Percentiles rank a stretch among this genome's conserved stretches.
phyloP scores from a whole-genome alignment of 2,888 invertebrate species.

The Drosophila meridionalis region DNA sequence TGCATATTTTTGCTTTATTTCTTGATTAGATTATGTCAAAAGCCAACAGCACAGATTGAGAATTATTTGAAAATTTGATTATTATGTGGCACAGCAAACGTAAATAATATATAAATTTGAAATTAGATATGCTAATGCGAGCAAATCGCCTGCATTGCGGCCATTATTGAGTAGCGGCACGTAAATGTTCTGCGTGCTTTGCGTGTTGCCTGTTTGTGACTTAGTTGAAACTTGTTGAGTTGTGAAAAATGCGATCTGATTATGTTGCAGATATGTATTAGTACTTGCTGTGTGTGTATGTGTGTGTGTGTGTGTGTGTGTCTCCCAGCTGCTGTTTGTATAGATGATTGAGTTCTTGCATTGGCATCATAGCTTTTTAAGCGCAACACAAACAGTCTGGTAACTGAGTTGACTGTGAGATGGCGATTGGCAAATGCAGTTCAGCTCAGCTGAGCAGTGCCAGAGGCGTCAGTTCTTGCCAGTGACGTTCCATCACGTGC shows the following conservation, averaged over 20 bases:
- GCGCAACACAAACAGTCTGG: constrained; percentile 27
- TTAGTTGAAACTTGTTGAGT: constrained; percentile 22
- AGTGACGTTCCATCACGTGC: constrained; percentile 56
- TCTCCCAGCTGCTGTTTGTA: constrained; percentile 36
- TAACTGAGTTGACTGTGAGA: constrained; percentile 8
- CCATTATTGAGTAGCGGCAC: constrained; percentile 4
- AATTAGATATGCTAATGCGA: constrained; percentile 28
- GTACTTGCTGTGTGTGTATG: background rate
- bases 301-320: background rate
- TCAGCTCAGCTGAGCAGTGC: constrained; percentile 8
- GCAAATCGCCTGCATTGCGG: constrained; percentile 4
- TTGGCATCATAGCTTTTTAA: constrained; percentile 40
- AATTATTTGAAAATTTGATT: constrained; percentile 9
- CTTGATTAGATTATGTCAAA: constrained; percentile 8
- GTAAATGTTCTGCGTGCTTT: constrained; percentile 1
- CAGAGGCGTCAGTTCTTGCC: constrained; percentile 15
- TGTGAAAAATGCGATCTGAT: constrained; percentile 28
- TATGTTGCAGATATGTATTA: constrained; percentile 1
- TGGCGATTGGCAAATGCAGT: background rate
- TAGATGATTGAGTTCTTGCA: constrained; percentile 47
- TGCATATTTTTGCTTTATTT: constrained; percentile 3
- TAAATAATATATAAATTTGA: background rate
- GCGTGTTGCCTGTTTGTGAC: constrained; percentile 10
- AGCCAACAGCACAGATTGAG: constrained; percentile 5
- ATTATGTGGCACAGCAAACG: background rate